phyloP scores from a whole-genome alignment of 2,888 invertebrate genomes.

The Smittia aterrima region DNA sequence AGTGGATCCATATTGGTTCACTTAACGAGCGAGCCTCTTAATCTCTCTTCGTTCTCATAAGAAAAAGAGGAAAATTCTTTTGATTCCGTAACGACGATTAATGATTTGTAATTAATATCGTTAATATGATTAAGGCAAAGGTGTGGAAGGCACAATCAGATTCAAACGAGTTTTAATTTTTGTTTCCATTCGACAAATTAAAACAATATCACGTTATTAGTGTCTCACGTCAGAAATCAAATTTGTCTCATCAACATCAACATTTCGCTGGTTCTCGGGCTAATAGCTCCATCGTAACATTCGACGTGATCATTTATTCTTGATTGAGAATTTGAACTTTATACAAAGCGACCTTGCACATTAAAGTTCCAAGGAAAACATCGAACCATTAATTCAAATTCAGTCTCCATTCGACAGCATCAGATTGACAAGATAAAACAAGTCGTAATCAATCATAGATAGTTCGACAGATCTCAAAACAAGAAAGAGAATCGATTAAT shows the following conservation, averaged over 20 bases:
- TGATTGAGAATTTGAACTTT: no score
- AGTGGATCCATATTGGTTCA: conserved; percentile 27
- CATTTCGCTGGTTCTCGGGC: no score
- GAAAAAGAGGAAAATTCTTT: neutral
- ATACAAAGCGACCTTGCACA: no score
- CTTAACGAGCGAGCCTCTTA: conserved; percentile 22
- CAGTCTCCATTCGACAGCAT: no score
- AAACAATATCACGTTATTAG: neutral
- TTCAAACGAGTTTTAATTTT: neutral
- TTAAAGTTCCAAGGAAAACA: no score
- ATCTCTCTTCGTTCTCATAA: neutral
- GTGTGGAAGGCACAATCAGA: conserved; percentile 16
- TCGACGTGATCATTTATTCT: no score
- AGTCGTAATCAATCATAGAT: no score
- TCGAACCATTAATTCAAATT: no score
- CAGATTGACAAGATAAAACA: no score
- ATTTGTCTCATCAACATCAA: neutral
- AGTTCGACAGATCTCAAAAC: no score
- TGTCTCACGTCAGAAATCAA: neutral
- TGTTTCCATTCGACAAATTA: neutral
- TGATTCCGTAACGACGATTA: conserved; percentile 33
- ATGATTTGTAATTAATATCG: conserved; percentile 25
- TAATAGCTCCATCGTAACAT: no score
- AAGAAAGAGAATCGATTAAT: no score
- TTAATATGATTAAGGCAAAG: conserved; percentile 19